A percentile compares a stretch with the other conserved stretches of the same genome.
Evolutionary conservation across 1,140 invertebrate genomes (phyloP).

Genomic region (Drosophila bifasciata): DNA sequence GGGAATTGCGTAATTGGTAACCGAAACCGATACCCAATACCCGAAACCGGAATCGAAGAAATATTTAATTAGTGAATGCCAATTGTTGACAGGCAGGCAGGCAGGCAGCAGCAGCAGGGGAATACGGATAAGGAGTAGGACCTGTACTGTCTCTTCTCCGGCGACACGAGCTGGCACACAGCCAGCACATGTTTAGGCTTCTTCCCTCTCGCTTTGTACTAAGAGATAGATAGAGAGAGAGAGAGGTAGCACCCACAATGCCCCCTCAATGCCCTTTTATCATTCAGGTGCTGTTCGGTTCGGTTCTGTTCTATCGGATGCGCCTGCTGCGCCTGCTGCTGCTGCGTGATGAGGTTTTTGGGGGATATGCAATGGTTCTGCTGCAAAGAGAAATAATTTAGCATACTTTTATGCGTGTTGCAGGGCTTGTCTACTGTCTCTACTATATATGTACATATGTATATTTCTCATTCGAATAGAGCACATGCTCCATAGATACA

Average conservation of each 20-base stretch:
- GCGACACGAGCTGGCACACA: conserved; percentile 29
- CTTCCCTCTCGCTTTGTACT: background rate
- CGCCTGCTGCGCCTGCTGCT: background rate
- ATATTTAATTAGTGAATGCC: conserved; percentile 49
- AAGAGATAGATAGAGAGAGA: background rate
- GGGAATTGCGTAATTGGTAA: too few species aligned
- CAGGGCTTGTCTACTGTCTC: conserved; percentile 1
- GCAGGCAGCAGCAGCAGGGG: too few species aligned
- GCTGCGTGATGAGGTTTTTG: conserved; percentile 13
- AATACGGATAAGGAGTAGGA: too few species aligned
- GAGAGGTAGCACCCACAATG: background rate
- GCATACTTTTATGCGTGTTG: conserved; percentile 47
- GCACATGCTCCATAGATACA: background rate
- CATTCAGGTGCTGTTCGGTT: conserved; percentile 19
- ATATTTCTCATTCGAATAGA: conserved; percentile 4
- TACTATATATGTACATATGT: too few species aligned
- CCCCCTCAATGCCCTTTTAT: background rate
- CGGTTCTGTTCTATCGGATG: background rate
- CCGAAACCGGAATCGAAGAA: conserved; percentile 29
- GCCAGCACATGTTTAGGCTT: conserved; percentile 48
- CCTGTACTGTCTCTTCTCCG: background rate
- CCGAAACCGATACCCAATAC: too few species aligned
- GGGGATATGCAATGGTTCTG: conserved; percentile 16
- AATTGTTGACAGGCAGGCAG: conserved; percentile 26
- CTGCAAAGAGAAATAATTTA: conserved; percentile 45